Base-by-base conservation (phyloP, 2,113 vertebrate genomes). In the Triplophysa rosa region DNA sequence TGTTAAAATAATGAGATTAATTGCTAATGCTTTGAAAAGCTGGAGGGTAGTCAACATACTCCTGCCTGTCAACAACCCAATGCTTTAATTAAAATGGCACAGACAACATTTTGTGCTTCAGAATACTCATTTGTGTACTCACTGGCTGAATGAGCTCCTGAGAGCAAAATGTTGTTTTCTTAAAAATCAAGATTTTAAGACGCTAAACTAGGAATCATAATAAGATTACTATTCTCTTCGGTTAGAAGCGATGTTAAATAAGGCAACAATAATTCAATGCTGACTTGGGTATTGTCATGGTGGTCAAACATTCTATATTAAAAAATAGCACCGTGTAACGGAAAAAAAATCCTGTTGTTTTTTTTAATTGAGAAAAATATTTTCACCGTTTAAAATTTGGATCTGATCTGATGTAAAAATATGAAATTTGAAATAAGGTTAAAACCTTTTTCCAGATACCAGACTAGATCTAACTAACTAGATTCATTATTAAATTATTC, bases 341-440 rank as follows among this genome's bases (percentile, higher is more conserved):
- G 21, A 2, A 59, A 40, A 4, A 40, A 37, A 37, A 37, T 37
- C 33, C 33, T 37, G 33, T 37, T 16, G 10, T 23, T n/a, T 7
- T 21, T 71, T 17, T n/a, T 17, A 42, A 59, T 61, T 1, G 12
- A 61, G 62, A 72, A 59, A 54, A 16, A 54, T 17, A 54, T 21
- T 58, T 58, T 29, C 54, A 72, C 19, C 21, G n/a, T 71, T 71
- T 58, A 40, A 58, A 8, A 58, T 8, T n/a, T 21, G 26, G 52
- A 58, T 9, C 13, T 2, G 5, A 58, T 37, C n/a, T 58, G 17
- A 70, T 70, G 52, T 40, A 23, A 59, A 29, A 75, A 45, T n/a
- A 54, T 69, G 63, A 70, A 75, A 45, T n/a, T 47, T 69, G 63
- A 70, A 81, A 82, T 61, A 64, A 72, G n/a, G 59, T 37, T 74